Percentiles rank a stretch among this genome's conserved stretches.
These are phyloP conservation scores for Stenurella melanura DNA, from an alignment of 2,888 invertebrate species.

Conservation along the genomic window DNA sequence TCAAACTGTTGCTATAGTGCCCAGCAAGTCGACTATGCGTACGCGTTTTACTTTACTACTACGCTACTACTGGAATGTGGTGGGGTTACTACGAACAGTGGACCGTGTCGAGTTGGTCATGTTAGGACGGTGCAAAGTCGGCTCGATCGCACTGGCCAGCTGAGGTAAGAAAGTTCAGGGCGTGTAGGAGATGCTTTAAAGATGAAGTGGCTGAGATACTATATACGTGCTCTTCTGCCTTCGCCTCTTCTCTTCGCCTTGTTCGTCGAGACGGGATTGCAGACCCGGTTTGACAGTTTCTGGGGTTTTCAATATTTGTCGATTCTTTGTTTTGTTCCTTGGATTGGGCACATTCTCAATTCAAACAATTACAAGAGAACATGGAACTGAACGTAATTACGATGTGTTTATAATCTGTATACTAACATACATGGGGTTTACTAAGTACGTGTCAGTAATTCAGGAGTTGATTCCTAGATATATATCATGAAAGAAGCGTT, in stretches of 20 bases:
- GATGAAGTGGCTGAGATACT: conserved; percentile 52
- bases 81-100: conserved; percentile 70
- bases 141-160: conserved; percentile 58
- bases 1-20: conserved; percentile 57
- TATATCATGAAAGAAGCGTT: no score
- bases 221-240: conserved; percentile 38
- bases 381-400: no score
- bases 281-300: conserved; percentile 27
- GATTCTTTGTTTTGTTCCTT: conserved; percentile 40
- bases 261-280: conserved; percentile 29
- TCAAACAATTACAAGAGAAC: no score
- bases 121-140: conserved; percentile 50
- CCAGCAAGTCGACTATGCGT: conserved; percentile 55
- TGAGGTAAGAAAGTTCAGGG: conserved; percentile 71
- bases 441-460: no score
- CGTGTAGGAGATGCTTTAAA: conserved; percentile 69
- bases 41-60: conserved; percentile 62
- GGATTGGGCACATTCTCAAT: neutral
- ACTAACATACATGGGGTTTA: no score
- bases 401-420: no score
- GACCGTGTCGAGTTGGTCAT: conserved; percentile 56
- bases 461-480: no score
- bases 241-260: conserved; percentile 36
- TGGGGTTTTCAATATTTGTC: conserved; percentile 10
- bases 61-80: conserved; percentile 71